Base-by-base conservation (phyloP, 2,888 invertebrate species). In the Nemotelus pantherinus region DNA sequence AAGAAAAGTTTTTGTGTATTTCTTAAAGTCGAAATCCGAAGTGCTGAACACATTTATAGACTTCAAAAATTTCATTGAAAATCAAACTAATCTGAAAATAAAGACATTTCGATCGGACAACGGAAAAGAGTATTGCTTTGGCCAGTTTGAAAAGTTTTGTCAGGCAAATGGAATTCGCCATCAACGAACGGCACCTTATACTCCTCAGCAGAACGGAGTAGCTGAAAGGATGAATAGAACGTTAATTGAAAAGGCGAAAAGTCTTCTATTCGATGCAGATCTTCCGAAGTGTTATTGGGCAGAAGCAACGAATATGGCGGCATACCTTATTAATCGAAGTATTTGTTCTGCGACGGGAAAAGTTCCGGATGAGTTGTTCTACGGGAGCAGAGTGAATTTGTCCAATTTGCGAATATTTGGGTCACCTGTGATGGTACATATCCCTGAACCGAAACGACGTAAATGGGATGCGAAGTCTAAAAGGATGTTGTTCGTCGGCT, bases 371-470 rank as follows among this genome's bases (percentile, higher is more conserved):
- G 85, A 86, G 79, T 10, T 82, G 3, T 86, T 85, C 85, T 79
- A 81, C 55, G 82, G 84, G 6, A 80, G 79, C 4, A 84, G 83
- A 77, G 83, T 83, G 39, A 80, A 84, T 77, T 48, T 88, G 0
- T 78, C 77, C 53, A 81, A 84, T 39, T 74, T 87, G 39, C 80
- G 81, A 57, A 81, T 83, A 47, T 88, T 88, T 83, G 87, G 87
- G 6, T 81, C 81, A n/a, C 63, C 82, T 76, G 83, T 83, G 6
- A 83, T 83, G 81, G 83, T 82, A 3, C 84, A 84, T 68, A 78
- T 85, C 55, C 84, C 85, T 0, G 83, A 85, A 77, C 80, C 84
- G 77, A 83, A 81, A 67, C 77, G 83, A 63, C 58, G 44, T 47
- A 85, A 85, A 79, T 82, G 80, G 81, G 84, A 85, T 79, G 63